Evolutionary conservation across 2,797 vertebrate genomes (phyloP), one percentile per base, ranked within the genome.

Genomic region (Naso thynnoides): DNA sequence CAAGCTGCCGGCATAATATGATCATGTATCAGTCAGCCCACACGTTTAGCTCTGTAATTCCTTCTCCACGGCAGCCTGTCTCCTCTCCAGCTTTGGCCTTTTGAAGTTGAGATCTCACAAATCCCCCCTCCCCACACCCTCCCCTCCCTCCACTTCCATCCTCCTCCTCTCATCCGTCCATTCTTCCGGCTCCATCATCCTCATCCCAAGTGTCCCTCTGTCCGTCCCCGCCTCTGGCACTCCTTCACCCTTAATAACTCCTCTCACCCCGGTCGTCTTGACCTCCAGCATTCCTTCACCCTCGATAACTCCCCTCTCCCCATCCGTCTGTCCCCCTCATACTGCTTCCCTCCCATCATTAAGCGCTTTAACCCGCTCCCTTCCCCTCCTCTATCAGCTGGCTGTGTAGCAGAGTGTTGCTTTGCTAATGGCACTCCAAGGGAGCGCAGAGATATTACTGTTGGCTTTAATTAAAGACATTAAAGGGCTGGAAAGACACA

Each of bases 381-480:
- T 55, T 54, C 54, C 8, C 31, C 68, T 81, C 56, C 79, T 70
- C 83, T 63, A 41, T 84, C 85, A 82, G 86, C 76, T 33, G 67
- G 52, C 76, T 61, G 69, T 71, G 59, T 54, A 66, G 79, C 73
- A 31, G 76, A 85, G 84, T 85, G 84, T 83, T 84, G 83, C 86
- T 84, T 79, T 71, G 83, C 83, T 91, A 91, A 93, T 89, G 84
- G 81, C 79, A 78, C 92, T 90, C 88, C 54, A 45, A 88, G 82
- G 87, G 88, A 89, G 83, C 45, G 33, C 52, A 8, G 82, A 79
- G 85, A 91, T 91, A 89, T 91, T 89, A 86, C 88, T 87, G 88
- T 84, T 89, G 88, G 86, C 86, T 92, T 92, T 93, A 92, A 93
- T 94, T 92, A 93, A 94, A 91, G 70, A 86, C 91, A 90, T 93